These are phyloP conservation scores for Cotesia glomerata DNA, from an alignment of 1,140 invertebrate species.

Conservation along the genomic window DNA sequence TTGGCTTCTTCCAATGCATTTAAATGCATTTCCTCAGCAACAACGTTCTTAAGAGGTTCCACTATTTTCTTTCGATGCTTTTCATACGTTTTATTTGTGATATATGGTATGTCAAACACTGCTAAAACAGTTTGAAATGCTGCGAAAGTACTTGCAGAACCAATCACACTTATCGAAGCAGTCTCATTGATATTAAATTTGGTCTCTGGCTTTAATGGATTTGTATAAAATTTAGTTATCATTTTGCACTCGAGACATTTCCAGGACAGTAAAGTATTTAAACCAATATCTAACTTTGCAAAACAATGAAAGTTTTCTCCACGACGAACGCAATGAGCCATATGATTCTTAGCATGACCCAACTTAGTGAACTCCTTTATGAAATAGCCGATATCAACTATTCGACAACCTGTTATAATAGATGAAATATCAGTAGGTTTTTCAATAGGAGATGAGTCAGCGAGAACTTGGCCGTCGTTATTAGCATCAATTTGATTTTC, in stretches of 20 bases:
- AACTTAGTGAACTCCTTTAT: slow-evolving; percentile 9
- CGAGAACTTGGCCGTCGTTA: too few relatives aligned
- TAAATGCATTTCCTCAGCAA: slow-evolving; percentile 27
- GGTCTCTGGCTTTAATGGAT: neutral
- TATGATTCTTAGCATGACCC: neutral
- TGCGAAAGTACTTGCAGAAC: slow-evolving; percentile 14
- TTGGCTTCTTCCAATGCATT: slow-evolving; percentile 39
- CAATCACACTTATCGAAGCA: slow-evolving; percentile 24
- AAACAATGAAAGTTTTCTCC: slow-evolving; percentile 3
- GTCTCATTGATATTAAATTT: slow-evolving; percentile 24
- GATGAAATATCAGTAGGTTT: neutral
- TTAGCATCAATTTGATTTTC: too few relatives aligned
- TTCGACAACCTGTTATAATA: slow-evolving; percentile 18
- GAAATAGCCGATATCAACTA: slow-evolving; percentile 30
- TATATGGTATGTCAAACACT: slow-evolving; percentile 33
- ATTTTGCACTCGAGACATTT: slow-evolving; percentile 19
- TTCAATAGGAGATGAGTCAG: too few relatives aligned
- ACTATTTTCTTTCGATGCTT: slow-evolving; percentile 28
- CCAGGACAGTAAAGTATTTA: slow-evolving; percentile 13
- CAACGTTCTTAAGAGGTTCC: slow-evolving; percentile 29
- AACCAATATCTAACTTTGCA: slow-evolving; percentile 12
- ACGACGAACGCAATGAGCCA: neutral
- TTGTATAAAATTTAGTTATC: neutral
- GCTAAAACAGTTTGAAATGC: slow-evolving; percentile 19
- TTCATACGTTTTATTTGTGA: slow-evolving; percentile 31